phyloP scores from a whole-genome alignment of 2,113 vertebrate species.

The Monarcha castaneiventris region DNA sequence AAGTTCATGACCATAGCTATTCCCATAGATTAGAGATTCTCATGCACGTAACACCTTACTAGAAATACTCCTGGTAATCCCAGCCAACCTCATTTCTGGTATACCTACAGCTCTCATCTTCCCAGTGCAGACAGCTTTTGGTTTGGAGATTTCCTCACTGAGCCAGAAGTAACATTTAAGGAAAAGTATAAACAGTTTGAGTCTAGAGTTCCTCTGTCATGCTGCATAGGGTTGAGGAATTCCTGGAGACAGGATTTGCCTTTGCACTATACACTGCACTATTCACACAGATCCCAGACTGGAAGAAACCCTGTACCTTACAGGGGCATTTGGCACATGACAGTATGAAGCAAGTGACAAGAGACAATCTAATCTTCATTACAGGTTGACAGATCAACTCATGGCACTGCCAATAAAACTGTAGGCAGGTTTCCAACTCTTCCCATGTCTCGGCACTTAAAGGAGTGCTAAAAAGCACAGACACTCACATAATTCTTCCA shows the following conservation, averaged over 20 bases:
- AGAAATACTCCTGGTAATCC: not conserved
- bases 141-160: not conserved
- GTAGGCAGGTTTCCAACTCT: not conserved
- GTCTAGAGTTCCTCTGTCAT: not conserved
- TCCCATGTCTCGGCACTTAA: not conserved
- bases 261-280: not conserved
- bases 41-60: not conserved
- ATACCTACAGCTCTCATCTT: not conserved
- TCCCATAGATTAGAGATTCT: not conserved
- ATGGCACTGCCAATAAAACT: not conserved
- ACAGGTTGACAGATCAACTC: not conserved
- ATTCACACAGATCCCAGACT: not conserved
- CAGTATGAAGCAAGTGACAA: not conserved
- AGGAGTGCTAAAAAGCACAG: constrained; percentile 1
- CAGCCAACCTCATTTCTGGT: not conserved
- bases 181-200: not conserved
- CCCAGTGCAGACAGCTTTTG: not conserved
- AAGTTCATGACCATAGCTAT: not conserved
- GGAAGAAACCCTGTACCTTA: not conserved
- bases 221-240: not conserved
- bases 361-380: not conserved
- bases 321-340: not conserved
- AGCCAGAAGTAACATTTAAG: not conserved
- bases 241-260: not conserved
- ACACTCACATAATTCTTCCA: not conserved